Evolutionary conservation across 2,888 invertebrate genomes (phyloP), one percentile per base, ranked within the genome.

Genomic region (Cartodere bifasciata): DNA sequence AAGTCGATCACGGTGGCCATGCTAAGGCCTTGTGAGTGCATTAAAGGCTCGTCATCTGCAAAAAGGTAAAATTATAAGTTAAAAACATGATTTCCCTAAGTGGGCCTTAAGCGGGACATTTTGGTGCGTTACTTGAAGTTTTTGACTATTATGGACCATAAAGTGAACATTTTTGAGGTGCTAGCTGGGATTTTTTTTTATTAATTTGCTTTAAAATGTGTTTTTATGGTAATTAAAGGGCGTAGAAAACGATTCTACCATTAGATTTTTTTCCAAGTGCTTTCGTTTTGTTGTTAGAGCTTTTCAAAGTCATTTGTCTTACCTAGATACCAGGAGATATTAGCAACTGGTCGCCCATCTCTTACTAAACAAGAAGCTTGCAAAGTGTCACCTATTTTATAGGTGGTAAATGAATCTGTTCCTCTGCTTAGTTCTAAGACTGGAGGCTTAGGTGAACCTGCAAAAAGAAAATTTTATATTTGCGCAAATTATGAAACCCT

Each of bases 301-400:
- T n/a, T n/a, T n/a, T n/a, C n/a, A 23, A 13, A 13, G 13, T 23
- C 5, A 13, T 4, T 28, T 24, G 31, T 45, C 52, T 52, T 59
- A 75, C 75, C 76, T 25, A 84, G 55, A 46, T 62, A 75, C 72
- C 84, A 79, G n/a, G 70, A 67, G 41, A 85, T 73, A 46, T 75
- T 81, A 1, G 84, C 81, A 0, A 75, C 73, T 1, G 85, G 85
- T 45, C 82, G 63, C 3, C 81, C 83, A 37, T 73, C 68, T 28
- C 68, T 62, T 1, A 80, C 77, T 21, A 68, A 57, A 55, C 85
- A 85, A 36, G 68, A 69, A 1, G 79, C 79, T 43, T 60, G 58
- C 47, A 84, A 63, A 10, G 58, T 57, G 11, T 75, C 75, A 2
- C 73, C 74, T 29, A 75, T 73, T 42, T 58, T 65, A 59, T 69